phyloP scores from a whole-genome alignment of 1,140 invertebrate species.

The Magallana ariakensis region DNA sequence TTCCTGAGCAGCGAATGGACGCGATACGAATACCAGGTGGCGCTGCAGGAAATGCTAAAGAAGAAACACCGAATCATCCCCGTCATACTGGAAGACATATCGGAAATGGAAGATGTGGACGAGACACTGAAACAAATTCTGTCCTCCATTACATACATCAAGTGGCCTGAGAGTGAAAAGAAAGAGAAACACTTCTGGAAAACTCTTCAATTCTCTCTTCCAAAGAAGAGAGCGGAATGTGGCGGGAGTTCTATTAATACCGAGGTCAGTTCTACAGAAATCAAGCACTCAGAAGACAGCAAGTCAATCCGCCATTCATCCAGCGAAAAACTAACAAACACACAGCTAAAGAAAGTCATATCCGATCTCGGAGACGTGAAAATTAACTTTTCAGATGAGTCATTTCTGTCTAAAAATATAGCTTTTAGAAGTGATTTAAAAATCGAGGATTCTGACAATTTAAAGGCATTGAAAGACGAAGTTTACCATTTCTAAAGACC shows the following conservation, averaged over 20 bases:
- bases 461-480: not conserved
- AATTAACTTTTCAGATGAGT: not conserved
- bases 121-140: constrained; percentile 69
- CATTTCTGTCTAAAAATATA: not conserved
- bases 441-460: not conserved
- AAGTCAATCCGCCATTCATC: not conserved
- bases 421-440: not conserved
- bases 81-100: constrained; percentile 69
- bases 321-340: not conserved
- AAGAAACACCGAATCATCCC: constrained; percentile 71
- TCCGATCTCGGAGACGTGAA: not conserved
- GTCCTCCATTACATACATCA: constrained; percentile 67
- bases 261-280: not conserved
- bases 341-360: not conserved
- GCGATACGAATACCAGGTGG: constrained; percentile 72
- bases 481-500: not conserved
- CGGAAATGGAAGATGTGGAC: constrained; percentile 58
- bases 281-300: not conserved
- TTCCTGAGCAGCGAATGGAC: constrained; percentile 72
- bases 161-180: constrained; percentile 63
- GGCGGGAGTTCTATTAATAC: not conserved
- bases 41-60: constrained; percentile 71
- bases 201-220: constrained; percentile 23
- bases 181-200: constrained; percentile 70
- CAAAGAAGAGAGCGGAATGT: not conserved